These are phyloP conservation scores for Thamnophis elegans DNA, from an alignment of 2,797 vertebrate genomes.

Conservation along the genomic window DNA sequence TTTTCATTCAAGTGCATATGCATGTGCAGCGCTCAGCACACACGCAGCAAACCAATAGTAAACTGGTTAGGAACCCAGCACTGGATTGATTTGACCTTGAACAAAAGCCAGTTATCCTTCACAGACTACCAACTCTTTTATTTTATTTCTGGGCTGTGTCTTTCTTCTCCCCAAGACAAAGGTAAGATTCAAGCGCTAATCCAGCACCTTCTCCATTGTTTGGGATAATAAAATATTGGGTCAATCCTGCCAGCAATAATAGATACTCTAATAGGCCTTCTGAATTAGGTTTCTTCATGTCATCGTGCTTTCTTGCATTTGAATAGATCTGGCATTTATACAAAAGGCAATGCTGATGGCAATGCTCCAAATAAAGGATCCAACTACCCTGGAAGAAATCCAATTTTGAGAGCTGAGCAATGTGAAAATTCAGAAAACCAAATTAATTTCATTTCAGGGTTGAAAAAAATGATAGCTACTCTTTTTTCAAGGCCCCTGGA, in stretches of 20 bases:
- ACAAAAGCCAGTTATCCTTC: background rate
- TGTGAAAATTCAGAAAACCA: background rate
- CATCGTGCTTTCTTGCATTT: background rate
- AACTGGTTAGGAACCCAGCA: no score
- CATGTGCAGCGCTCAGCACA: no score
- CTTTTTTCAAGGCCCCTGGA: slow-evolving; percentile 22
- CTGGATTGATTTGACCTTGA: background rate
- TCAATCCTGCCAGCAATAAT: background rate
- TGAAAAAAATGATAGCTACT: background rate
- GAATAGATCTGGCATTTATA: background rate
- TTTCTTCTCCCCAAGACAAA: background rate
- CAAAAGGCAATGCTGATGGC: background rate
- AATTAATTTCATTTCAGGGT: background rate
- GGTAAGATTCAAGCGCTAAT: background rate
- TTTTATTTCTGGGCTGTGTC: background rate
- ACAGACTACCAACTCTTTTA: background rate
- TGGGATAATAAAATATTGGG: background rate
- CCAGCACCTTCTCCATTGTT: background rate
- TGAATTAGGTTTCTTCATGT: background rate
- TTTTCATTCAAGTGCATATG: no score
- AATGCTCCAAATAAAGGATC: background rate
- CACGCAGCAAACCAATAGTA: no score
- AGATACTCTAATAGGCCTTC: background rate
- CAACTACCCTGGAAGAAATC: background rate
- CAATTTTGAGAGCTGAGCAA: background rate